Evolutionary conservation across 2,888 invertebrate genomes (phyloP).

Genomic region (Acronicta aceris): DNA sequence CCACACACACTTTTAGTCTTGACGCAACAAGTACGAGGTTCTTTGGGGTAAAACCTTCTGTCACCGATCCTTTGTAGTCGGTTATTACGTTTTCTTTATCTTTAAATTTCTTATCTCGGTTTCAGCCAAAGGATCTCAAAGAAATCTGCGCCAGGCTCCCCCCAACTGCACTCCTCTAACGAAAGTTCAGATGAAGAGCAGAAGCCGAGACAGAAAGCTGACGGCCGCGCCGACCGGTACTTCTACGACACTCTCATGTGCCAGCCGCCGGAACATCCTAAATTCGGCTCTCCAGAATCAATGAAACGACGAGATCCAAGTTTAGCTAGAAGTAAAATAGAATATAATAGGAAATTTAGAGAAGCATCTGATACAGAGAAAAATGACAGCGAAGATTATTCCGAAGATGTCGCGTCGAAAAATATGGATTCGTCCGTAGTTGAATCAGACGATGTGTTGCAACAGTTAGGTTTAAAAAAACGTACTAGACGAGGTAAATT

Average conservation of each 20-base stretch:
- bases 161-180: constrained; percentile 70
- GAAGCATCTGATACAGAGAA: constrained; percentile 75
- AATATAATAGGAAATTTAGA: constrained; percentile 70
- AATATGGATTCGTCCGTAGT: constrained; percentile 75
- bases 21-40: too few species aligned
- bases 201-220: constrained; percentile 66
- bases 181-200: constrained; percentile 80
- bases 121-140: constrained; percentile 69
- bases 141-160: constrained; percentile 68
- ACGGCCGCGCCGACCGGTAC: constrained; percentile 74
- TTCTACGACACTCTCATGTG: constrained; percentile 84
- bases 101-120: not conserved
- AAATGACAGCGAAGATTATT: constrained; percentile 75
- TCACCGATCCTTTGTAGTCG: too few species aligned
- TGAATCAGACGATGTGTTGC: constrained; percentile 76
- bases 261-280: constrained; percentile 66
- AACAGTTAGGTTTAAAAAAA: constrained; percentile 74
- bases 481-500: constrained; percentile 75
- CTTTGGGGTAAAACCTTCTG: too few species aligned
- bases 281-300: constrained; percentile 66
- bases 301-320: constrained; percentile 64
- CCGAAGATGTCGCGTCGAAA: constrained; percentile 76
- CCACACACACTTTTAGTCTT: too few species aligned
- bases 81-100: too few species aligned
- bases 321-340: constrained; percentile 61